phyloP scores from a whole-genome alignment of 1,140 invertebrate genomes.

The Drosophila pachea region DNA sequence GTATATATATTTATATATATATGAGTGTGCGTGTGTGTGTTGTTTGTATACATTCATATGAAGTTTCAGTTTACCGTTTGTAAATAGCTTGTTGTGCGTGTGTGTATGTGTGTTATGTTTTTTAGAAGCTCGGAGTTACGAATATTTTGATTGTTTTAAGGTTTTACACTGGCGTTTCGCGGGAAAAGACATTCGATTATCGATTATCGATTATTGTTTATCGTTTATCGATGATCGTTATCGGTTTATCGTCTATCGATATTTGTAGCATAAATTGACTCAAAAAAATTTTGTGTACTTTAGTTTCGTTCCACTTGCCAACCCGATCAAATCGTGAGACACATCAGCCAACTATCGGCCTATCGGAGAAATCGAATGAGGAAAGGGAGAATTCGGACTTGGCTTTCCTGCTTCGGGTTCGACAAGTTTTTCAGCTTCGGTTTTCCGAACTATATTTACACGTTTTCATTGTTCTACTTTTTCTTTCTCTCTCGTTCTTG shows the following conservation, averaged over 20 bases:
- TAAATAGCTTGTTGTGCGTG: constrained; percentile 45
- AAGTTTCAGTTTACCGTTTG: constrained; percentile 13
- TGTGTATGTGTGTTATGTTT: constrained; percentile 21
- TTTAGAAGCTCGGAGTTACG: constrained; percentile 68
- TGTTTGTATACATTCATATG: constrained; percentile 33
- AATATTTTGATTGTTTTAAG: constrained; percentile 71
- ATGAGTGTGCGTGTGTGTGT: too few relatives aligned
- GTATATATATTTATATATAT: constrained; percentile 38
- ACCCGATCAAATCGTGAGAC: too few relatives aligned
- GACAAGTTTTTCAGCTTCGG: constrained; percentile 15
- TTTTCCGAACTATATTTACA: constrained; percentile 12
- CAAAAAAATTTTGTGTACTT: constrained; percentile 48
- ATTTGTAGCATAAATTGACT: constrained; percentile 61
- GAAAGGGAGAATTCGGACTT: too few relatives aligned
- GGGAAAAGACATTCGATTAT: constrained; percentile 3
- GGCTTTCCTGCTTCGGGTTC: background rate
- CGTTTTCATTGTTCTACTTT: too few relatives aligned
- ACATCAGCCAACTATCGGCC: too few relatives aligned
- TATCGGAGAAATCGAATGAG: too few relatives aligned
- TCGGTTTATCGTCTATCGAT: constrained; percentile 9
- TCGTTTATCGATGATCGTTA: constrained; percentile 5
- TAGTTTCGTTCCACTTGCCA: background rate
- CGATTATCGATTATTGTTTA: constrained; percentile 20
- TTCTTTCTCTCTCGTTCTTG: constrained; percentile 7
- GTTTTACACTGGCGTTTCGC: constrained; percentile 25